These are phyloP conservation scores for Monopterus albus DNA, from an alignment of 2,113 vertebrate species.

Conservation along the genomic window DNA sequence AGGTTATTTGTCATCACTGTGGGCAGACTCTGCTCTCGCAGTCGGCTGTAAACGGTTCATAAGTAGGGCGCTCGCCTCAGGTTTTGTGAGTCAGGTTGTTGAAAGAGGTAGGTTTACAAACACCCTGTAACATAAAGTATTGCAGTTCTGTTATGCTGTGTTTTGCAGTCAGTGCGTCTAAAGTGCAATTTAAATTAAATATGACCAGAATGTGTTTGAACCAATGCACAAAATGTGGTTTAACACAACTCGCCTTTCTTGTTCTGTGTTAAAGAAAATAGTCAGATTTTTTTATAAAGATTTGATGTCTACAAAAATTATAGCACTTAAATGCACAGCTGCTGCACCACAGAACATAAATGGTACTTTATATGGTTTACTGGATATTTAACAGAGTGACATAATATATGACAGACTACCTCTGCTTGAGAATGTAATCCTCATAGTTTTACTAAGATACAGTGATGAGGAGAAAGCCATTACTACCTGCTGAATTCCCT, in stretches of 20 bases:
- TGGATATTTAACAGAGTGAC: background rate
- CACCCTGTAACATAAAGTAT: conserved; percentile 14
- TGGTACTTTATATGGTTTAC: no score
- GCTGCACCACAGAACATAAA: no score
- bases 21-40: background rate
- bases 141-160: conserved; percentile 6
- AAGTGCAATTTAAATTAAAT: conserved; percentile 46
- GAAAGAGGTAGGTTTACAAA: conserved; percentile 42
- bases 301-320: background rate
- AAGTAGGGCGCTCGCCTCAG: background rate
- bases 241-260: background rate
- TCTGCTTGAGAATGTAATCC: conserved; percentile 16
- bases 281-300: no score
- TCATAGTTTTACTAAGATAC: background rate
- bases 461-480: background rate
- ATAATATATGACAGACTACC: conserved; percentile 28
- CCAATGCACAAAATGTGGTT: background rate
- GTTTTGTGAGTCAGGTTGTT: conserved; percentile 4
- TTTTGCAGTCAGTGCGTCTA: conserved; percentile 6
- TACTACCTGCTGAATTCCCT: background rate
- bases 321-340: conserved; percentile 3
- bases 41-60: conserved; percentile 21
- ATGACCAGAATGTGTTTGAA: conserved; percentile 23
- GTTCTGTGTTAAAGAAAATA: background rate
- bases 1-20: conserved; percentile 1